Conservation (phyloP, 2,888 invertebrate genomes). For the Conchocele bisecta region DNA sequence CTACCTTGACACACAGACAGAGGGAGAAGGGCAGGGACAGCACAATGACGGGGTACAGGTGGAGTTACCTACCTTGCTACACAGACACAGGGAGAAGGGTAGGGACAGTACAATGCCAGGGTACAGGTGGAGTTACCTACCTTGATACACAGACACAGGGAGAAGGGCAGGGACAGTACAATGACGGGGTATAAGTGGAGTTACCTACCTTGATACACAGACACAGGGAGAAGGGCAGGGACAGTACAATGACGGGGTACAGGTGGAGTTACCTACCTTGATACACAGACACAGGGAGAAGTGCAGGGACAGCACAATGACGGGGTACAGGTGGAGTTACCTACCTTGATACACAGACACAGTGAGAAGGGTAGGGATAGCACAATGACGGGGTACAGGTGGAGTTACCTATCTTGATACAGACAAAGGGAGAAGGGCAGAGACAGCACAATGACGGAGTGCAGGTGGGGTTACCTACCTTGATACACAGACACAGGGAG, state of each 20-base stretch:
- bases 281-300: neutral
- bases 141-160: neutral
- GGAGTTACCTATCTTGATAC: too few species aligned
- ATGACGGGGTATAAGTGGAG: neutral
- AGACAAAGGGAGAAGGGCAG: too few species aligned
- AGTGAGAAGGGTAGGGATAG: slow-evolving; percentile 73
- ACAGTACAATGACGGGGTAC: too few species aligned
- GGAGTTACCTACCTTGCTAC: slow-evolving; percentile 69
- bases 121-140: neutral
- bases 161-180: neutral
- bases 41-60: neutral
- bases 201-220: too few species aligned
- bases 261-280: neutral
- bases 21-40: neutral
- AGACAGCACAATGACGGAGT: too few species aligned
- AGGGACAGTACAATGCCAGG: neutral
- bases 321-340: slow-evolving; percentile 2
- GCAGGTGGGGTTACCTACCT: too few species aligned
- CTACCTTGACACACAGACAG: neutral
- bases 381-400: slow-evolving; percentile 66
- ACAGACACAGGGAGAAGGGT: slow-evolving; percentile 71
- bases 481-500: too few species aligned
- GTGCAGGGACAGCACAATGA: neutral
- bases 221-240: too few species aligned
- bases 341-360: slow-evolving; percentile 75